Conservation (phyloP, 1,140 invertebrate genomes). For the Uloborus diversus region DNA sequence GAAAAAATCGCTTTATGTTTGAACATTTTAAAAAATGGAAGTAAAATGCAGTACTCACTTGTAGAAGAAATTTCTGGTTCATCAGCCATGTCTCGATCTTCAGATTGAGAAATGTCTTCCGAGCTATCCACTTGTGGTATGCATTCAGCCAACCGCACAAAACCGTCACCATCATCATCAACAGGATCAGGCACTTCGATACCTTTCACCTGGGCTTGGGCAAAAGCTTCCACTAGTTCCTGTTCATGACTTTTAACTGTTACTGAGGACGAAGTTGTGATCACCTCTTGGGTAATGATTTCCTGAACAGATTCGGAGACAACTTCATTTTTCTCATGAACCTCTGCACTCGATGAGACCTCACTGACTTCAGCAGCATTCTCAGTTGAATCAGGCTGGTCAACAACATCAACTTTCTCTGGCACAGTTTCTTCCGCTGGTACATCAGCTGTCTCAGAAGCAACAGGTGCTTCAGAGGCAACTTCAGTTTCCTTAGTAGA, state of each 20-base stretch:
- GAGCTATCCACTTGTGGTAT: constrained; percentile 5
- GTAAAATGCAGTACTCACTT: too few species aligned
- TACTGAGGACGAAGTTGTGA: neutral
- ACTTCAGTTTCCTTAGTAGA: too few species aligned
- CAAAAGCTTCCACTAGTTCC: neutral
- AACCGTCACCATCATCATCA: constrained; percentile 24
- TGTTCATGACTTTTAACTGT: neutral
- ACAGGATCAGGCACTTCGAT: neutral
- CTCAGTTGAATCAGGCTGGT: too few species aligned
- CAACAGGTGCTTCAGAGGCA: too few species aligned
- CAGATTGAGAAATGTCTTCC: neutral
- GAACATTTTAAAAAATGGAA: too few species aligned
- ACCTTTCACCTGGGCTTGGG: neutral
- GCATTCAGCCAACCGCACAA: constrained; percentile 31
- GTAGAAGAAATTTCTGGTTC: neutral
- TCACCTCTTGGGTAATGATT: neutral
- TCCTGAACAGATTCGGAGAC: neutral
- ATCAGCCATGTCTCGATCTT: neutral
- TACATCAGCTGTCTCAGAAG: too few species aligned
- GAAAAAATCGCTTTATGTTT: too few species aligned
- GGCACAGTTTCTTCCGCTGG: too few species aligned
- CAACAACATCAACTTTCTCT: too few species aligned
- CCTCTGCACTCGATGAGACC: too few species aligned
- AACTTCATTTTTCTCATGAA: neutral
- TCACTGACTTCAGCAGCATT: too few species aligned